A percentile compares a stretch with the other conserved stretches of the same genome.
Evolutionary conservation across 2,888 invertebrate genomes (phyloP).

Genomic region (Yponomeuta evonymella): DNA sequence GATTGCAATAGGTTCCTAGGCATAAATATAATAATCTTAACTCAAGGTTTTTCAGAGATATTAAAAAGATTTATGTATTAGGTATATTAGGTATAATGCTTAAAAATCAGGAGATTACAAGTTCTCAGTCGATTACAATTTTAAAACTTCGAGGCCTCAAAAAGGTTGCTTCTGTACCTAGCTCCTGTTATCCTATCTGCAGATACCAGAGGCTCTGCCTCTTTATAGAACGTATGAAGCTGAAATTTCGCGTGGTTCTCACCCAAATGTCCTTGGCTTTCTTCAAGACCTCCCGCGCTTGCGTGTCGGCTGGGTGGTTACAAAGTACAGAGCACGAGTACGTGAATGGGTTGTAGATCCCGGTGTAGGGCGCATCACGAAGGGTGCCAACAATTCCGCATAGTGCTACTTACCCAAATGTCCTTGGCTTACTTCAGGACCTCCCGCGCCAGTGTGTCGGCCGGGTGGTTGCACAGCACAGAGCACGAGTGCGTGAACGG

Average conservation of each 20-base stretch:
- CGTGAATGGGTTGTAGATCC: background rate
- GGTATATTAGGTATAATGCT: too few relatives aligned
- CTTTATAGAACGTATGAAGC: too few relatives aligned
- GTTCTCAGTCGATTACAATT: too few relatives aligned
- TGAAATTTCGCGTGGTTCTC: background rate
- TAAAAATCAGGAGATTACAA: too few relatives aligned
- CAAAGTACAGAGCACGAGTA: background rate
- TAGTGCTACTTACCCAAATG: conserved; percentile 24
- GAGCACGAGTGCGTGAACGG: conserved; percentile 89
- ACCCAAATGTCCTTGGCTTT: background rate
- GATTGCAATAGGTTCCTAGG: too few relatives aligned
- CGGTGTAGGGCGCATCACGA: background rate
- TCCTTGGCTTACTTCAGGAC: conserved; percentile 83
- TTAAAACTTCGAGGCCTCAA: too few relatives aligned
- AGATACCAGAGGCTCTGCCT: too few relatives aligned
- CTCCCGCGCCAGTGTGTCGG: conserved; percentile 83
- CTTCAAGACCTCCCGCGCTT: background rate
- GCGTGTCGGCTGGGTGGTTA: background rate
- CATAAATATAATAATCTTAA: too few relatives aligned
- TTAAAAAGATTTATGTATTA: too few relatives aligned
- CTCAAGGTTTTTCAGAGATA: too few relatives aligned
- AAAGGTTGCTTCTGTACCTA: too few relatives aligned
- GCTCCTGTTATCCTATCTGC: too few relatives aligned
- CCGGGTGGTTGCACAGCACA: conserved; percentile 89
- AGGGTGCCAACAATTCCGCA: background rate